Percentiles rank a stretch among this genome's conserved stretches.
phyloP scores from a whole-genome alignment of 1,140 invertebrate genomes.

The Pteromalus puparum region DNA sequence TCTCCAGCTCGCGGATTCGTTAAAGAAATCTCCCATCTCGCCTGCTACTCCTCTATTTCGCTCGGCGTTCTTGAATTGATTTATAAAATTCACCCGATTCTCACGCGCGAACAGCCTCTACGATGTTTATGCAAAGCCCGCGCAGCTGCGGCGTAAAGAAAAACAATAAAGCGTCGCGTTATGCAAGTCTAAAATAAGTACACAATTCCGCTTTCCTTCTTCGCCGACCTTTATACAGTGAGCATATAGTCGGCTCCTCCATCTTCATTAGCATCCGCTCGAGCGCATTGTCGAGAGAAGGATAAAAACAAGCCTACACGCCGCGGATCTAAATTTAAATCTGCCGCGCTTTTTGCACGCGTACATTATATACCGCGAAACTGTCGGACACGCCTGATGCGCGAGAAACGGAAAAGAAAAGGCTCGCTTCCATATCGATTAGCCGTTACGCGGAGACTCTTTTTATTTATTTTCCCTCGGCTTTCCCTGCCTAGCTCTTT shows the following conservation, averaged over 20 bases:
- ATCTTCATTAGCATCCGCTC: conserved; percentile 21
- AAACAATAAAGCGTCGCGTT: not conserved
- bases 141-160: too few relatives aligned
- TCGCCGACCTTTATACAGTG: not conserved
- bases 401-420: too few relatives aligned
- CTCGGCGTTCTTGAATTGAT: not conserved
- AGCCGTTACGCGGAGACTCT: not conserved
- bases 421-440: conserved; percentile 9
- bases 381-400: not conserved
- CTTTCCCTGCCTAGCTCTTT: not conserved
- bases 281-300: not conserved
- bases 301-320: not conserved
- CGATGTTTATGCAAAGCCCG: too few relatives aligned
- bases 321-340: conserved; percentile 18
- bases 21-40: too few relatives aligned
- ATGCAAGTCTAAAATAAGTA: not conserved
- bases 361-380: not conserved
- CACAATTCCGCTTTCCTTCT: not conserved
- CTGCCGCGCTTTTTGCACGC: not conserved
- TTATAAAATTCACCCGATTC: too few relatives aligned
- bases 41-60: not conserved
- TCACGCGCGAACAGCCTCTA: too few relatives aligned
- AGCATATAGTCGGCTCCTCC: not conserved
- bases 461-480: conserved; percentile 15
- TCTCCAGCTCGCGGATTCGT: not conserved